Percentiles rank a stretch among this genome's conserved stretches.
phyloP scores from a whole-genome alignment of 2,797 vertebrate species.

The Bovichtus diacanthus region DNA sequence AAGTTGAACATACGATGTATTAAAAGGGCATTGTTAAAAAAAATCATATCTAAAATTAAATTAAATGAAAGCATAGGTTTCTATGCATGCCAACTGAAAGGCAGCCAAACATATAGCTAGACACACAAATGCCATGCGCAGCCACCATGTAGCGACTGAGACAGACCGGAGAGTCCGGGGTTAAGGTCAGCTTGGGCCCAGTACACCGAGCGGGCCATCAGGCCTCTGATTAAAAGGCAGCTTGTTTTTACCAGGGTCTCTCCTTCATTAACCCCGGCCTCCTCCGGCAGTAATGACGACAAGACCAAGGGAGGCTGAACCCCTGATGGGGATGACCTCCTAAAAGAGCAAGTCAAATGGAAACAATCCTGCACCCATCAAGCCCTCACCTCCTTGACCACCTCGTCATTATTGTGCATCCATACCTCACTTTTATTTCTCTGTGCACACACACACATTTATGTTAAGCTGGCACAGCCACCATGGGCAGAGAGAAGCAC shows the following conservation, averaged over 20 bases:
- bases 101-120: background rate
- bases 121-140: constrained; percentile 10
- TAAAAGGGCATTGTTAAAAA: background rate
- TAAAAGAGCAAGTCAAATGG: constrained; percentile 86
- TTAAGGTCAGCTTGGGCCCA: constrained; percentile 63
- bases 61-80: background rate
- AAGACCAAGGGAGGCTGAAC: constrained; percentile 83
- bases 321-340: constrained; percentile 82
- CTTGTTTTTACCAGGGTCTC: constrained; percentile 86
- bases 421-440: constrained; percentile 58
- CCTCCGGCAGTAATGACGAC: constrained; percentile 87
- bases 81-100: background rate
- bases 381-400: constrained; percentile 52
- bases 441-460: constrained; percentile 3
- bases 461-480: constrained; percentile 51
- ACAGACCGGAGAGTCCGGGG: constrained; percentile 39
- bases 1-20: background rate
- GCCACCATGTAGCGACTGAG: constrained; percentile 18
- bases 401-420: constrained; percentile 64
- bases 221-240: constrained; percentile 73
- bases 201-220: constrained; percentile 45
- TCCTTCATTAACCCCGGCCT: constrained; percentile 87
- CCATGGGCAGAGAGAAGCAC: constrained; percentile 64
- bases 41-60: background rate
- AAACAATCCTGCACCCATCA: constrained; percentile 80